Conservation (phyloP, 2,113 vertebrate species). For the Apeltes quadracus region DNA sequence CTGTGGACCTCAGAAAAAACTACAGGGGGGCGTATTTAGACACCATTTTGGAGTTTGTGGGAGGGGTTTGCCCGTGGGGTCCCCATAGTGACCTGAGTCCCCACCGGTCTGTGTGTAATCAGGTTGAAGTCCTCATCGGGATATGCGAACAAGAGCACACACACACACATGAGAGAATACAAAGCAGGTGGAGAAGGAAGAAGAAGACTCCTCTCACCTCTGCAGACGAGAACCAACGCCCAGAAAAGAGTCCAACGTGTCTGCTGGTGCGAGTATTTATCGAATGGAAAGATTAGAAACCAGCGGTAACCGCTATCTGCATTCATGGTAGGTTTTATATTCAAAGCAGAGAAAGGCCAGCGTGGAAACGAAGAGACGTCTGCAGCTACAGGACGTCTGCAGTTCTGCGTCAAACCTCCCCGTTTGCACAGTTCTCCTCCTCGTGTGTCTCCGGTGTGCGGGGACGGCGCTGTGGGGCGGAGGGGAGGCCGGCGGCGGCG, state of each 20-base stretch:
- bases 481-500: not conserved
- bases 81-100: too few relatives aligned
- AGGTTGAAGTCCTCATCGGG: too few relatives aligned
- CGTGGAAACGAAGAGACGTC: not conserved
- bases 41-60: too few relatives aligned
- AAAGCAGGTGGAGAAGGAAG: slow-evolving; percentile 9
- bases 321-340: not conserved
- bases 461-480: not conserved
- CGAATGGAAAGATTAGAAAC: not conserved
- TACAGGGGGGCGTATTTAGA: too few relatives aligned
- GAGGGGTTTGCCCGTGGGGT: too few relatives aligned
- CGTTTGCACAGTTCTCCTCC: too few relatives aligned
- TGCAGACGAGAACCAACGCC: not conserved
- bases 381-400: not conserved
- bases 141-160: too few relatives aligned
- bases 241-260: not conserved
- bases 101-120: too few relatives aligned
- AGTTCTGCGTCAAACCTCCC: too few relatives aligned
- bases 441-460: not conserved
- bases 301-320: not conserved
- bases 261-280: not conserved
- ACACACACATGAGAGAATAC: slow-evolving; percentile 35
- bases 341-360: not conserved
- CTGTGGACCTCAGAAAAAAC: too few relatives aligned
- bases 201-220: not conserved